phyloP scores from a whole-genome alignment of 2,888 invertebrate genomes.

The Caenorhabditis sulstoni region DNA sequence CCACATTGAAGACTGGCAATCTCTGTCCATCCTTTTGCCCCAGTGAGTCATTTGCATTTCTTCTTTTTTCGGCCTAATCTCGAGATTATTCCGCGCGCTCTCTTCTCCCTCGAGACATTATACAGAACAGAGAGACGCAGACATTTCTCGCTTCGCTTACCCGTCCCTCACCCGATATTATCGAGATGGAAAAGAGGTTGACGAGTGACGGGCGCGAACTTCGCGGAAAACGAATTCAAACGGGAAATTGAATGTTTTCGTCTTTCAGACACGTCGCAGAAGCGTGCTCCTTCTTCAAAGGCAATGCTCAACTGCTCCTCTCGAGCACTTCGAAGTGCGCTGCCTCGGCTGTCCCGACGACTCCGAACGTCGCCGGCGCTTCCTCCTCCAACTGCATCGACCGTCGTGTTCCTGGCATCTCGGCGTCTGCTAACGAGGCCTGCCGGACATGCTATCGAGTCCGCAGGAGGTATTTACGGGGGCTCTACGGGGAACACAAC shows the following conservation, averaged over 20 bases:
- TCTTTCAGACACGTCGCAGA: constrained; percentile 82
- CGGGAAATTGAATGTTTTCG: neutral
- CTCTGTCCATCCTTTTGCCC: constrained; percentile 90
- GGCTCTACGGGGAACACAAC: too few relatives aligned
- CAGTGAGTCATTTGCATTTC: constrained; percentile 82
- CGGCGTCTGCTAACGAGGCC: constrained; percentile 60
- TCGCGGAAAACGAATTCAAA: neutral
- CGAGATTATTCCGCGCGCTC: constrained; percentile 36
- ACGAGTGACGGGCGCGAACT: constrained; percentile 7
- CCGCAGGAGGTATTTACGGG: constrained; percentile 46
- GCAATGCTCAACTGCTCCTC: constrained; percentile 76
- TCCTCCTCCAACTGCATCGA: constrained; percentile 67
- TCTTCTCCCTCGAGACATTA: constrained; percentile 1
- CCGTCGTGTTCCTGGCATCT: constrained; percentile 47
- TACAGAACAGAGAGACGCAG: constrained; percentile 19
- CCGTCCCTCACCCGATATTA: constrained; percentile 11
- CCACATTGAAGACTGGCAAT: constrained; percentile 94
- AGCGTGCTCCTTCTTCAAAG: constrained; percentile 80
- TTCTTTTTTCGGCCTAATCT: constrained; percentile 15
- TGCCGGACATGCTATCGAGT: constrained; percentile 76
- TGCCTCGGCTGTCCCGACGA: constrained; percentile 5
- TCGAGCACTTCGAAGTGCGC: constrained; percentile 40
- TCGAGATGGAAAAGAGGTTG: constrained; percentile 17
- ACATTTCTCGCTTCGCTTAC: constrained; percentile 12
- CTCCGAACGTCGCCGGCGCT: neutral